Base-by-base conservation (phyloP, 2,888 invertebrate species). In the Syrista parreyssii region DNA sequence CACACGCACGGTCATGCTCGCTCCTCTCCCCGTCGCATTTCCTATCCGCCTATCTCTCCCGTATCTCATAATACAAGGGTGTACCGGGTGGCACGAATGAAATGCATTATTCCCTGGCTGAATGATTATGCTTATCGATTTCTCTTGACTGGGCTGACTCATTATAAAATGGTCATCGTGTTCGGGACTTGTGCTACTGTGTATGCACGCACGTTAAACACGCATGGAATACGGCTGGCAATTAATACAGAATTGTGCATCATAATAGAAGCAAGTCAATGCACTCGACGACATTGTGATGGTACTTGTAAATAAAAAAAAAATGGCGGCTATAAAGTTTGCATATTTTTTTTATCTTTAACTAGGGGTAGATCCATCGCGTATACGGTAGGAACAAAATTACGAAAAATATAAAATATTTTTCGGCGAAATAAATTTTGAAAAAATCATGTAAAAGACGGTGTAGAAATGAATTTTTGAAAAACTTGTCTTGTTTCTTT, bases 221-320 rank as follows among this genome's bases (percentile, higher is more conserved):
- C 23, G 55, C 23, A 23, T 23, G 55, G 23, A 55, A 9, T 23
- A 55, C 9, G 9, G 55, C 55, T 55, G 55, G 23, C 23, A 55
- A 23, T 55, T 55, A 55, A 23, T 23, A 55, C 6, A 55, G 55
- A 23, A 55, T 6, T 15, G 55, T 55, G 55, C 55, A 55, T 55
- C 55, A 3, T 0, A 55, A 55, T 23, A 55, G 55, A 23, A 55
- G 23, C 23, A 55, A 55, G 55, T 55, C 55, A 55, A 55, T 23
- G 55, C 23, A 55, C 55, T 23, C 55, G 23, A 55, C 55, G 55
- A 55, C 23, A 23, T 55, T 55, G 9, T 23, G 9, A 55, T 9
- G 9, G 23, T 9, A 23, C 9, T 6, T 55, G 78, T 78, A 75
- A 77, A 81, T 77, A 76, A 68, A 79, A 78, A 79, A 77, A 78